phyloP scores from a whole-genome alignment of 2,113 vertebrate genomes.

The Nerophis lumbriciformis region DNA sequence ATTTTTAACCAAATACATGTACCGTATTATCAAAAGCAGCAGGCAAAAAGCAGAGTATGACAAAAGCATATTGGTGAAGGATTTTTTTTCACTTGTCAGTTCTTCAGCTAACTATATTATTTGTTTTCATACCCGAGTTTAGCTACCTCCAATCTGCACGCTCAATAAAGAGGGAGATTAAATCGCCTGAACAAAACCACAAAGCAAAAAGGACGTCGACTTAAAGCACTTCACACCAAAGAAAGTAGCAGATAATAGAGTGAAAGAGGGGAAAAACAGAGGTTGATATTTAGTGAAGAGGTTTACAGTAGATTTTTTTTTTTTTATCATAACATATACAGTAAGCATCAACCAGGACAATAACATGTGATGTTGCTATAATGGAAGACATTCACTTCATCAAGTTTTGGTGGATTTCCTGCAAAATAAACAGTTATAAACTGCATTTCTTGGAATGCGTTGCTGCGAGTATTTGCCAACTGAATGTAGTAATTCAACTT shows the following conservation, averaged over 20 bases:
- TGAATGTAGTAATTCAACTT: no score
- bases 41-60: slow-evolving; percentile 37
- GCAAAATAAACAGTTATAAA: background rate
- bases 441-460: background rate
- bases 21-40: slow-evolving; percentile 31
- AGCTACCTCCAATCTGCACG: slow-evolving; percentile 81
- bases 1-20: no score
- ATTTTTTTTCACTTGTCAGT: slow-evolving; percentile 73
- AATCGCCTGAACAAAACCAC: slow-evolving; percentile 83
- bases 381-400: background rate
- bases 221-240: slow-evolving; percentile 88
- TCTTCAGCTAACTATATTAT: slow-evolving; percentile 70
- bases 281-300: slow-evolving; percentile 29
- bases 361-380: background rate
- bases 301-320: slow-evolving; percentile 40
- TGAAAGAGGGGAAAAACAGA: slow-evolving; percentile 62
- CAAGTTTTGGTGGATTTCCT: background rate
- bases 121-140: slow-evolving; percentile 84
- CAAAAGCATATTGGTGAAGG: slow-evolving; percentile 56
- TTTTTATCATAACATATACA: slow-evolving; percentile 51
- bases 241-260: slow-evolving; percentile 73
- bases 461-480: background rate
- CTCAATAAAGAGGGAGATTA: slow-evolving; percentile 72
- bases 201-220: slow-evolving; percentile 71
- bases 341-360: background rate